phyloP scores from a whole-genome alignment of 2,888 invertebrate genomes.

The Calameuta pallipes region DNA sequence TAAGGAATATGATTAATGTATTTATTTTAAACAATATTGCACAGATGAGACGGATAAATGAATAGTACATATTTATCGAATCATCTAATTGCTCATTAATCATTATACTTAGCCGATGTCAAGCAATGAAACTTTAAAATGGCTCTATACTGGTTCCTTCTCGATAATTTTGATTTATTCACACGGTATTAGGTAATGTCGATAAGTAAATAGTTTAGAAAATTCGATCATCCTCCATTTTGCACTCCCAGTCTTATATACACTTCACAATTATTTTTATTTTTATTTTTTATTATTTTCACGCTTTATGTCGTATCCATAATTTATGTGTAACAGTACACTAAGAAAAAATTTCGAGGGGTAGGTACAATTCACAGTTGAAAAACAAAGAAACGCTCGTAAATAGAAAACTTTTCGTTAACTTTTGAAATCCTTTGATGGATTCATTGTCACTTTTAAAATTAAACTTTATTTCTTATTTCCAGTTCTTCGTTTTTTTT shows the following conservation, averaged over 20 bases:
- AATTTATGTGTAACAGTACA: background rate
- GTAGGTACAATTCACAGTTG: conserved; percentile 5
- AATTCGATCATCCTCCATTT: background rate
- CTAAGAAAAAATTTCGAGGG: background rate
- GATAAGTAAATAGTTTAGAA: background rate
- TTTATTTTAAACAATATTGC: too few species aligned
- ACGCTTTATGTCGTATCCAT: background rate
- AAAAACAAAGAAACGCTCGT: background rate
- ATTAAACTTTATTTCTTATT: conserved; percentile 7
- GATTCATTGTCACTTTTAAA: conserved; percentile 6
- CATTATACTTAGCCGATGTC: background rate
- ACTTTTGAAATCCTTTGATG: background rate
- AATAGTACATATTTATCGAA: background rate
- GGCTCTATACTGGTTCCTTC: background rate
- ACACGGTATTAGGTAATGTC: background rate
- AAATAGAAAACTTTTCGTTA: background rate
- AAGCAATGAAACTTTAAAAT: background rate
- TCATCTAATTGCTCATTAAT: background rate
- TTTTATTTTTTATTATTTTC: background rate
- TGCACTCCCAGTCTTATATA: background rate
- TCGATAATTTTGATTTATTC: background rate
- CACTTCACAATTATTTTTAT: background rate
- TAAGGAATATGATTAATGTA: too few species aligned
- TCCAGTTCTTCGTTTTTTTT: background rate
- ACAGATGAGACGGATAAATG: too few species aligned